A percentile compares a stretch with the other conserved stretches of the same genome.
These are phyloP conservation scores for Zeus faber DNA, from an alignment of 2,113 vertebrate species.

Conservation along the genomic window DNA sequence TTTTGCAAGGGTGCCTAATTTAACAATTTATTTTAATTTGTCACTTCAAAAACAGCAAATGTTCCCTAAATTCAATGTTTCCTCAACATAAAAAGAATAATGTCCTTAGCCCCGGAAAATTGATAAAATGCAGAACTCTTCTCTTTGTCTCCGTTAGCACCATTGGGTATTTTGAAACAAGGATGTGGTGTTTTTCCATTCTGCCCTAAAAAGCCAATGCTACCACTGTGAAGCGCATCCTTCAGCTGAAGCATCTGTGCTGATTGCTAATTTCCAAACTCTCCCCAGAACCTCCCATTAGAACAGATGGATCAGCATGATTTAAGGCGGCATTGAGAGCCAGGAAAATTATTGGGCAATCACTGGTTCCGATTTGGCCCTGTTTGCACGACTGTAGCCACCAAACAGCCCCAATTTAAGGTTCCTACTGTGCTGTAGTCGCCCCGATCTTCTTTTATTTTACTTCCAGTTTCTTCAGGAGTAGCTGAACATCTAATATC, in stretches of 20 bases:
- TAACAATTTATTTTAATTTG: too few species aligned
- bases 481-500: background rate
- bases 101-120: too few species aligned
- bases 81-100: too few species aligned
- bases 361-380: background rate
- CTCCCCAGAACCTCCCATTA: conserved; percentile 5
- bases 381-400: conserved; percentile 7
- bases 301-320: conserved; percentile 17
- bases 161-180: too few species aligned
- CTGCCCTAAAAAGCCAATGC: too few species aligned
- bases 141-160: conserved; percentile 1
- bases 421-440: background rate
- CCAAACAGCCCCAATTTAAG: too few species aligned
- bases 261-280: conserved; percentile 19
- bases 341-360: conserved; percentile 27
- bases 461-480: conserved; percentile 4
- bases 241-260: conserved; percentile 37
- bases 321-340: conserved; percentile 16
- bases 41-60: too few species aligned
- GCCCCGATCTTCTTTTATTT: conserved; percentile 1
- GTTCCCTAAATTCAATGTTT: too few species aligned
- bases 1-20: too few species aligned
- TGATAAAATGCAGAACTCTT: too few species aligned
- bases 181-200: too few species aligned
- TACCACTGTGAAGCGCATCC: too few species aligned